Evolutionary conservation across 2,888 invertebrate genomes (phyloP).

Genomic region (Candidula unifasciata): DNA sequence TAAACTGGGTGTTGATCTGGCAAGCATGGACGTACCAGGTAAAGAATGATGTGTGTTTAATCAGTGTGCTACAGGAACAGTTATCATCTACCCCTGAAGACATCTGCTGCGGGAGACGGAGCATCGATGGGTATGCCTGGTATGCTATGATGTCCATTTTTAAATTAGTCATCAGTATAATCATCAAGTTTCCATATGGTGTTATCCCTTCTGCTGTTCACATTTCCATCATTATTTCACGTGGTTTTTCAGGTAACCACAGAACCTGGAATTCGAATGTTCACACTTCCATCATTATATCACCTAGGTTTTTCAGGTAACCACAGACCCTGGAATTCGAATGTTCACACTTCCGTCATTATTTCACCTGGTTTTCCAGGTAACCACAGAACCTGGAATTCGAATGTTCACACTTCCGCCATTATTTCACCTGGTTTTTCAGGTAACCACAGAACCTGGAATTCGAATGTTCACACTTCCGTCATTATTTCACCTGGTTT

Average conservation of each 20-base stretch:
- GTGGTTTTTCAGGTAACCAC: neutral
- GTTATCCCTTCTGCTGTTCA: neutral
- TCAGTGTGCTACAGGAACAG: too few species aligned
- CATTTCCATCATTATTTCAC: neutral
- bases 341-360: constrained; percentile 71
- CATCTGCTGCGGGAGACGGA: too few species aligned
- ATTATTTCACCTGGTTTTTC: constrained; percentile 54
- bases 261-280: neutral
- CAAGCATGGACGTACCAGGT: too few species aligned
- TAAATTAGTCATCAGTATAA: too few species aligned
- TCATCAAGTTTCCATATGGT: too few species aligned
- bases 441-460: neutral
- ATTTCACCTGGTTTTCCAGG: constrained; percentile 37
- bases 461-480: neutral
- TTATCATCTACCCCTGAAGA: too few species aligned
- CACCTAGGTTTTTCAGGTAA: constrained; percentile 51
- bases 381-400: constrained; percentile 74
- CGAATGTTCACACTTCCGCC: constrained; percentile 74
- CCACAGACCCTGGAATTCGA: constrained; percentile 74
- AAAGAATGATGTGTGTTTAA: too few species aligned
- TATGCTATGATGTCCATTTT: too few species aligned
- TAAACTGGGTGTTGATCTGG: too few species aligned
- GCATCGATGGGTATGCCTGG: too few species aligned
- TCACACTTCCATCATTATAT: neutral
- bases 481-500: neutral